phyloP scores from a whole-genome alignment of 2,797 vertebrate genomes.

The Menidia menidia region DNA sequence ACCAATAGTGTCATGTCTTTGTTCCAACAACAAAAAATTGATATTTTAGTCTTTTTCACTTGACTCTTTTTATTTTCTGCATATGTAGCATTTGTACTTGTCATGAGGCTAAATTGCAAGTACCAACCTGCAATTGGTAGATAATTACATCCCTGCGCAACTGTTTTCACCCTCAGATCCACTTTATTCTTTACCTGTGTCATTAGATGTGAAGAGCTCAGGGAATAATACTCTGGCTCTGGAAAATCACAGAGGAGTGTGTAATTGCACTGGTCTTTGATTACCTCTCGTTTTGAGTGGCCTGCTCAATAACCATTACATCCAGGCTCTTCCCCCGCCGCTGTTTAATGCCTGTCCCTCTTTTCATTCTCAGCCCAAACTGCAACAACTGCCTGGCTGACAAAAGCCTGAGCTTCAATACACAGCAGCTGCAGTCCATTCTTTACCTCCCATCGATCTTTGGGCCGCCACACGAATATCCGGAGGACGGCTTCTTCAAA shows the following conservation, averaged over 20 bases:
- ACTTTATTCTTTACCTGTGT: constrained; percentile 72
- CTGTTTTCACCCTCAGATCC: constrained; percentile 45
- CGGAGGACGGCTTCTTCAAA: constrained; percentile 12
- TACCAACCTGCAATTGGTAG: constrained; percentile 52
- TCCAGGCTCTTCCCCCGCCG: constrained; percentile 62
- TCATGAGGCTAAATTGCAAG: constrained; percentile 60
- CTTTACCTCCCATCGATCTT: constrained; percentile 39
- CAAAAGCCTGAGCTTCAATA: constrained; percentile 47
- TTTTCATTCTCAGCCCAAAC: constrained; percentile 58
- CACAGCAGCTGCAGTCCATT: constrained; percentile 1
- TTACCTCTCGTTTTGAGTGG: constrained; percentile 74
- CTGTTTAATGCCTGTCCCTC: constrained; percentile 63
- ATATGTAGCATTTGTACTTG: constrained; percentile 55
- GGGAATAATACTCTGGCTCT: constrained; percentile 72
- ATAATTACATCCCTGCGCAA: constrained; percentile 69
- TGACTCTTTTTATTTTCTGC: neutral
- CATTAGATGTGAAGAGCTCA: constrained; percentile 73
- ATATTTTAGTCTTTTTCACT: constrained; percentile 14
- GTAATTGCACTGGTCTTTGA: constrained; percentile 82
- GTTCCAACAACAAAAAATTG: neutral
- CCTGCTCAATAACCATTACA: constrained; percentile 83
- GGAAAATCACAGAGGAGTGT: constrained; percentile 69
- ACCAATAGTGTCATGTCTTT: neutral
- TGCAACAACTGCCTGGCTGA: constrained; percentile 42
- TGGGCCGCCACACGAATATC: neutral